A percentile compares a stretch with the other conserved stretches of the same genome.
Conservation (phyloP, 1,140 invertebrate genomes). For the Sycophaga agraensis region DNA sequence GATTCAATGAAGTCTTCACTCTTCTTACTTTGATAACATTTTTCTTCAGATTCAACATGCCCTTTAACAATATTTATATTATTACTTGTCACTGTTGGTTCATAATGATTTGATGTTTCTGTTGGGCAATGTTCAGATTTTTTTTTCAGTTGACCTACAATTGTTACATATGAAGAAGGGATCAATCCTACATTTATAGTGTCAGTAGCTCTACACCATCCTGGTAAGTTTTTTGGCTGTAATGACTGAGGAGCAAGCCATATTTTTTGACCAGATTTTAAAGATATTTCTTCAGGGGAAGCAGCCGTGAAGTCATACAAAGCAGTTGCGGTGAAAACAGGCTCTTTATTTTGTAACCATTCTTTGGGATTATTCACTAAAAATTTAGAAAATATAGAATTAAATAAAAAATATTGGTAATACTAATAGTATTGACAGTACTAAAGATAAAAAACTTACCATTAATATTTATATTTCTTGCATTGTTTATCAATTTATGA, state of each 20-base stretch:
- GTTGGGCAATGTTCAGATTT: slow-evolving; percentile 35
- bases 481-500: slow-evolving; percentile 73
- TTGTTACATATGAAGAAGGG: slow-evolving; percentile 75
- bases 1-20: not conserved
- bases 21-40: no score
- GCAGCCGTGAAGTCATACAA: slow-evolving; percentile 76
- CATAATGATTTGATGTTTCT: slow-evolving; percentile 10
- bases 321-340: slow-evolving; percentile 70
- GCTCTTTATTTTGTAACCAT: slow-evolving; percentile 65
- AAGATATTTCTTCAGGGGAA: slow-evolving; percentile 74
- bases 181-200: slow-evolving; percentile 72
- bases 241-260: slow-evolving; percentile 80
- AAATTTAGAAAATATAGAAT: slow-evolving; percentile 9
- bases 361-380: slow-evolving; percentile 44
- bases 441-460: slow-evolving; percentile 44
- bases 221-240: slow-evolving; percentile 71
- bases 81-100: slow-evolving; percentile 10
- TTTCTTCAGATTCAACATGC: slow-evolving; percentile 5
- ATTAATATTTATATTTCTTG: slow-evolving; percentile 49
- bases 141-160: slow-evolving; percentile 47
- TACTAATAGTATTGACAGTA: no score
- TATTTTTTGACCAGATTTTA: slow-evolving; percentile 76
- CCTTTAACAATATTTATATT: not conserved
- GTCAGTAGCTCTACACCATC: slow-evolving; percentile 77
- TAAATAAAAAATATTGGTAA: slow-evolving; percentile 4